Percentiles rank a stretch among this genome's conserved stretches.
These are phyloP conservation scores for Mormyrus hasselquistii DNA, from an alignment of 2,797 vertebrate species.

Conservation along the genomic window DNA sequence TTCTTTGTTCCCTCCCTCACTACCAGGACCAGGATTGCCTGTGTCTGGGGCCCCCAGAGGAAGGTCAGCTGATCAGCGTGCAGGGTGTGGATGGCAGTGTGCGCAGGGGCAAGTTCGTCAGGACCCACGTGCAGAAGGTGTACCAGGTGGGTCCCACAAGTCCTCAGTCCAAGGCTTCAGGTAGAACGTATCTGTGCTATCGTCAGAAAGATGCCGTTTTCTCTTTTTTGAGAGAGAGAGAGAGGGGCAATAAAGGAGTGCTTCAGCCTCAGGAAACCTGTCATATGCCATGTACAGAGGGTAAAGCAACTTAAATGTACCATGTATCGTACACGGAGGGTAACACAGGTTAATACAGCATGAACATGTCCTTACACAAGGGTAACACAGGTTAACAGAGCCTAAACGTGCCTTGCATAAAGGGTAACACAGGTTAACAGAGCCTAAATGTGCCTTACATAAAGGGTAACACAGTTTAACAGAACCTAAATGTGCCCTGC, in stretches of 20 bases:
- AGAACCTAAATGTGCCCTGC: not conserved
- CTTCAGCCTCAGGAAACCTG: not conserved
- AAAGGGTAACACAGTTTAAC: not conserved
- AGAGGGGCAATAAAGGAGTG: not conserved
- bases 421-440: too few species aligned
- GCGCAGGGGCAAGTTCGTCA: constrained; percentile 80
- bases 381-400: not conserved
- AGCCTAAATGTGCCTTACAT: not conserved
- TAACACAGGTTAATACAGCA: not conserved
- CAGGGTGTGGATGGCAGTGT: constrained; percentile 66
- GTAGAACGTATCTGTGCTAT: not conserved
- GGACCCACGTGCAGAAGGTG: constrained; percentile 65
- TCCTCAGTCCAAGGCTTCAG: not conserved
- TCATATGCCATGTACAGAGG: not conserved
- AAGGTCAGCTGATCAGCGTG: constrained; percentile 75
- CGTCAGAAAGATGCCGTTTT: not conserved
- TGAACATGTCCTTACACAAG: not conserved
- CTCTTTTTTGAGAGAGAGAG: not conserved
- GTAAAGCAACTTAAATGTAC: not conserved
- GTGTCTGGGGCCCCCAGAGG: constrained; percentile 67
- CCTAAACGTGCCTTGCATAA: not conserved
- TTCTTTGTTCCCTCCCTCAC: not conserved
- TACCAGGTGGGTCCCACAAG: constrained; percentile 72
- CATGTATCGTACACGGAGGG: not conserved
- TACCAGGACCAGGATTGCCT: constrained; percentile 86